These are phyloP conservation scores for Drosophila obscura DNA, from an alignment of 1,140 invertebrate species.

Conservation along the genomic window DNA sequence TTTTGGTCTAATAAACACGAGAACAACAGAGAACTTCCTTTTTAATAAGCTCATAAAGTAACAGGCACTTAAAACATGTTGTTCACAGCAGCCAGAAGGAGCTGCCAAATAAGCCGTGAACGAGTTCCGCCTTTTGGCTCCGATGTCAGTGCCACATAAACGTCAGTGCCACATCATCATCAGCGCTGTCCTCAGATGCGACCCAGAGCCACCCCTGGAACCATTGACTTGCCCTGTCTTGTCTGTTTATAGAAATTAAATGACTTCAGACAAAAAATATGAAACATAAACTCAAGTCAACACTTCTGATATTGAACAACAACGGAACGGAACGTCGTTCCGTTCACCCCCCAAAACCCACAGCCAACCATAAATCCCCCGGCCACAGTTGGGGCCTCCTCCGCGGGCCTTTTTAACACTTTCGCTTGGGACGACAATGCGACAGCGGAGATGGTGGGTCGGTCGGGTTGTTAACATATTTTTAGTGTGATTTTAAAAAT, in stretches of 20 bases:
- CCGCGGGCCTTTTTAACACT: constrained; percentile 68
- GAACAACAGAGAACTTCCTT: constrained; percentile 29
- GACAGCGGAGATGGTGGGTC: constrained; percentile 12
- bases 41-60: constrained; percentile 49
- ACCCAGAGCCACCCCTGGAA: constrained; percentile 13
- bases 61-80: constrained; percentile 52
- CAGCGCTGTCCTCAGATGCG: background rate
- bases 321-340: constrained; percentile 10
- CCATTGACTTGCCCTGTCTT: constrained; percentile 23
- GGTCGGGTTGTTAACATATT: constrained; percentile 71
- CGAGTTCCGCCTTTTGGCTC: constrained; percentile 33
- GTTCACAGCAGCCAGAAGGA: constrained; percentile 33
- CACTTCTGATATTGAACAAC: constrained; percentile 41
- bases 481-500: constrained; percentile 82
- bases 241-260: constrained; percentile 44
- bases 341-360: background rate
- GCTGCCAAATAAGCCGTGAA: constrained; percentile 51
- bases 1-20: constrained; percentile 19
- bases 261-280: constrained; percentile 38
- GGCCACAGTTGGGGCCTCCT: constrained; percentile 56
- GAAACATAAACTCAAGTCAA: constrained; percentile 46
- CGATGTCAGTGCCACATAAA: constrained; percentile 35
- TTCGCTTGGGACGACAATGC: constrained; percentile 55
- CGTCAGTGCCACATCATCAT: constrained; percentile 46
- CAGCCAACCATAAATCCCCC: constrained; percentile 52